Conservation (phyloP, 2,797 vertebrate species). For the Lithobates pipiens region DNA sequence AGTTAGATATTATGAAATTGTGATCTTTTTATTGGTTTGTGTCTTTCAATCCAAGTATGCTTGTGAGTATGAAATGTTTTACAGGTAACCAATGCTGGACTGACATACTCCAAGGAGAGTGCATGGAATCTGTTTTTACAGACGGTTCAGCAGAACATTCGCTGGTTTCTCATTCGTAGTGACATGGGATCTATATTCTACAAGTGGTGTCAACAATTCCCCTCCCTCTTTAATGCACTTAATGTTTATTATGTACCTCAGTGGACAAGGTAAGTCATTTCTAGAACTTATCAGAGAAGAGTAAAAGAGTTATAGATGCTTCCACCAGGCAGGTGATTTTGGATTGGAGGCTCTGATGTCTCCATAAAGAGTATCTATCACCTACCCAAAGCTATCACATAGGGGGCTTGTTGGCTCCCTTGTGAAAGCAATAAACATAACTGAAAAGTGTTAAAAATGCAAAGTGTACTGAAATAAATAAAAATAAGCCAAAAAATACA, state of each 20-base stretch:
- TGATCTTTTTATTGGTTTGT: not conserved
- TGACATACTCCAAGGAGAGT: constrained; percentile 59
- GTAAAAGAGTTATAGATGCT: no score
- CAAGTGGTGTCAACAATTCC: constrained; percentile 54
- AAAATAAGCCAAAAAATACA: no score
- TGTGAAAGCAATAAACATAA: no score
- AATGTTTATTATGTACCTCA: constrained; percentile 58
- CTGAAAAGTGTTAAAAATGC: no score
- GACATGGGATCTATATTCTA: constrained; percentile 38
- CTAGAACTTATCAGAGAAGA: not conserved
- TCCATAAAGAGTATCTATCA: no score
- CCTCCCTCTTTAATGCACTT: constrained; percentile 53
- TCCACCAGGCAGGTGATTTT: no score
- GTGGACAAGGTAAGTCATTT: constrained; percentile 49
- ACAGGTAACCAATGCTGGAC: constrained; percentile 63
- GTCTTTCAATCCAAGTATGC: not conserved
- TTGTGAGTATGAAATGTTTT: not conserved
- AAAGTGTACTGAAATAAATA: no score
- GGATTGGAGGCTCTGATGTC: no score
- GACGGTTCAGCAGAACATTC: constrained; percentile 49
- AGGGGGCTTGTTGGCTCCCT: no score
- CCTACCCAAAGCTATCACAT: no score
- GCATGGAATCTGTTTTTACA: constrained; percentile 62
- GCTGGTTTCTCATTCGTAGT: constrained; percentile 61
- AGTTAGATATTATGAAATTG: not conserved